These are phyloP conservation scores for Aptenodytes forsteri DNA, from an alignment of 2,113 vertebrate genomes.

Conservation along the genomic window DNA sequence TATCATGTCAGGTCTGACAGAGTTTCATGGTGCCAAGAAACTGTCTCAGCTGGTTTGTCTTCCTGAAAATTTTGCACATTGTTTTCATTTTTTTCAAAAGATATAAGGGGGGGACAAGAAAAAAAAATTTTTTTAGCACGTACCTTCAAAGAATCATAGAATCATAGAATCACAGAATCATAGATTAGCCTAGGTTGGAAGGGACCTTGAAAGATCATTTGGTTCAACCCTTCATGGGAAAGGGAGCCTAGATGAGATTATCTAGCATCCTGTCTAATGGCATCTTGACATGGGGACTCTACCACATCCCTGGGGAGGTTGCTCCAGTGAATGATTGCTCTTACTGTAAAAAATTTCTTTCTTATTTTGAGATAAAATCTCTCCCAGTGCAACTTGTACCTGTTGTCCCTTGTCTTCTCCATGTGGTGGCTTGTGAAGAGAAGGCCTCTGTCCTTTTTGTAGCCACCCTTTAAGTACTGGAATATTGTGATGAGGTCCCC, in stretches of 20 bases:
- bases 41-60: not conserved
- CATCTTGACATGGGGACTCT: not conserved
- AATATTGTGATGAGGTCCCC: not conserved
- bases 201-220: not conserved
- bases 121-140: fast-evolving
- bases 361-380: not conserved
- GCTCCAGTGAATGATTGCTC: not conserved
- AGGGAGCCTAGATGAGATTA: not conserved
- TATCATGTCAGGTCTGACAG: not conserved
- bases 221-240: not conserved
- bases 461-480: not conserved
- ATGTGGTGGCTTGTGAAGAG: not conserved
- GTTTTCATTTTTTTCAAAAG: not conserved
- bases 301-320: not conserved
- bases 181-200: not conserved
- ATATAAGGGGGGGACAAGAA: not conserved
- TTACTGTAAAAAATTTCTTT: not conserved
- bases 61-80: not conserved
- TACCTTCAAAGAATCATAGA: not conserved
- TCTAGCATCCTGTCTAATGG: not conserved
- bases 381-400: not conserved
- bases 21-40: not conserved
- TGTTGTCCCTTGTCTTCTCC: not conserved
- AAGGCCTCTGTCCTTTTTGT: not conserved
- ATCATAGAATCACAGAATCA: not conserved